A percentile compares a stretch with the other conserved stretches of the same genome.
Conservation (phyloP, 2,888 invertebrate genomes). For the Unio pictorum region DNA sequence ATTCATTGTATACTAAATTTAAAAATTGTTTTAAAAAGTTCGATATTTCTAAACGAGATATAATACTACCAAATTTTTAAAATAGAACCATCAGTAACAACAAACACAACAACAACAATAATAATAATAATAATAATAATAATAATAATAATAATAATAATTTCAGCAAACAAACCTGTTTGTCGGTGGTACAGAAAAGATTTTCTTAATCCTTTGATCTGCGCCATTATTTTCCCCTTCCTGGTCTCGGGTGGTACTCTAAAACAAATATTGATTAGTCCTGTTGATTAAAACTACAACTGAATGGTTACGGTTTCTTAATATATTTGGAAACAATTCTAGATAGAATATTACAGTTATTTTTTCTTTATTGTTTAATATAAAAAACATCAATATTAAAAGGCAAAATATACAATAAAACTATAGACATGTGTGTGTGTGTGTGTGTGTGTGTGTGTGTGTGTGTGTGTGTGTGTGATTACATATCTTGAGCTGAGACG, state of each 20-base stretch:
- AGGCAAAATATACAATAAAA: no score
- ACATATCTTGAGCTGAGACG: no score
- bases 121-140: constrained; percentile 6
- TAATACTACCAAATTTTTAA: neutral
- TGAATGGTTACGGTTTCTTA: no score
- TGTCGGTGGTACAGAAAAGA: constrained; percentile 15
- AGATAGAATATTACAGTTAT: no score
- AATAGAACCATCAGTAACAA: neutral
- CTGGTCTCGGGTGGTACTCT: constrained; percentile 11
- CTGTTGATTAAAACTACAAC: neutral
- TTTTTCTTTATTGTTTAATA: no score
- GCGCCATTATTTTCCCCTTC: constrained; percentile 7
- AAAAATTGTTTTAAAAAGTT: no score
- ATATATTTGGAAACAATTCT: no score
- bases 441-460: no score
- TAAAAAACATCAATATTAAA: no score
- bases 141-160: constrained; percentile 29
- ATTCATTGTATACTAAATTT: no score
- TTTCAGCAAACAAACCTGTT: constrained; percentile 18
- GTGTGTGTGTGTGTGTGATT: no score
- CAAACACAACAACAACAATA: neutral
- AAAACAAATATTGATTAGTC: neutral
- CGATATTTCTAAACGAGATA: neutral
- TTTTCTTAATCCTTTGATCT: constrained; percentile 8
- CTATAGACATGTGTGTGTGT: no score